phyloP scores from a whole-genome alignment of 2,888 invertebrate species.

The Ctenicera cuprea region DNA sequence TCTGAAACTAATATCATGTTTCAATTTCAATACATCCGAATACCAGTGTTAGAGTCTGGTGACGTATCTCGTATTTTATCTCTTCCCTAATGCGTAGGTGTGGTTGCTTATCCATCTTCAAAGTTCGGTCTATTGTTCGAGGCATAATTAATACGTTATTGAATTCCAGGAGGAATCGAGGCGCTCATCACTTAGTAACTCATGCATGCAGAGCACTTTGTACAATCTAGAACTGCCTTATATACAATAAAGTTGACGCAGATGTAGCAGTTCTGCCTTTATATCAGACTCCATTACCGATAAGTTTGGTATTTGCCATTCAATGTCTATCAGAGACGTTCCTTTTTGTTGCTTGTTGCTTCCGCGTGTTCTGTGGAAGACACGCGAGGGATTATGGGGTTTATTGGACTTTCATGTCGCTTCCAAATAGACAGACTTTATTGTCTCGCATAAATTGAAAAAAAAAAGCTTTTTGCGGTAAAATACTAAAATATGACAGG shows the following conservation, averaged over 20 bases:
- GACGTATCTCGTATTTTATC: slow-evolving; percentile 23
- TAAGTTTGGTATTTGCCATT: slow-evolving; percentile 33
- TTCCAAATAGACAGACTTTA: slow-evolving; percentile 23
- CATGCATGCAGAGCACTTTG: slow-evolving; percentile 28
- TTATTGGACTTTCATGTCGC: slow-evolving; percentile 7
- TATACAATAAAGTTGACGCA: slow-evolving; percentile 28
- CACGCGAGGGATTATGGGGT: slow-evolving; percentile 17
- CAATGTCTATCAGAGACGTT: slow-evolving; percentile 13
- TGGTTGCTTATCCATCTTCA: slow-evolving; percentile 31
- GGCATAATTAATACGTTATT: slow-evolving; percentile 36
- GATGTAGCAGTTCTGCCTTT: slow-evolving; percentile 27
- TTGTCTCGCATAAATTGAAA: slow-evolving; percentile 4
- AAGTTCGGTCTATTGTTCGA: slow-evolving; percentile 33
- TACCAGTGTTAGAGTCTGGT: slow-evolving; percentile 1
- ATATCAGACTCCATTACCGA: slow-evolving; percentile 28
- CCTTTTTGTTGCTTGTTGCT: slow-evolving; percentile 32
- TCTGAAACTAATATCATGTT: slow-evolving; percentile 41
- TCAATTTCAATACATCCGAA: slow-evolving; percentile 35
- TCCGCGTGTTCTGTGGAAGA: slow-evolving; percentile 14
- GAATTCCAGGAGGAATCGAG: slow-evolving; percentile 31
- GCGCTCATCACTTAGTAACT: slow-evolving; percentile 31
- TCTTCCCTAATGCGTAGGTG: slow-evolving; percentile 28
- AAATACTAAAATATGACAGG: too few relatives aligned
- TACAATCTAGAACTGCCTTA: slow-evolving; percentile 18
- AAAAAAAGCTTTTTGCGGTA: too few relatives aligned